Evolutionary conservation across 2,888 invertebrate species (phyloP).

Genomic region (Amphipyra tragopoginis): DNA sequence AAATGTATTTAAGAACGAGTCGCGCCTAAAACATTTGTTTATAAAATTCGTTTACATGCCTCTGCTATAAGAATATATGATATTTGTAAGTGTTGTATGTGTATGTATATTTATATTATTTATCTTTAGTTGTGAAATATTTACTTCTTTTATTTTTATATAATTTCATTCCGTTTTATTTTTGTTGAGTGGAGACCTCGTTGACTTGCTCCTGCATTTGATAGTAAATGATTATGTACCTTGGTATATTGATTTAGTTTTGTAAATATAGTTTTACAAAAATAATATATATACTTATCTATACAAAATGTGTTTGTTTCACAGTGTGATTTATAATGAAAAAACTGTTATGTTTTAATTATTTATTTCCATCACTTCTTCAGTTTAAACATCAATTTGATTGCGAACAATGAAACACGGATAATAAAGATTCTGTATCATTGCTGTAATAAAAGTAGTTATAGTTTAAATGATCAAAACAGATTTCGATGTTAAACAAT

Average conservation of each 20-base stretch:
- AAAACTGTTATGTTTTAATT: neutral
- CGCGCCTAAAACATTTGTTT: slow-evolving; percentile 42
- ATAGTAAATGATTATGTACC: slow-evolving; percentile 68
- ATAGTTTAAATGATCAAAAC: neutral
- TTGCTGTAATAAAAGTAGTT: neutral
- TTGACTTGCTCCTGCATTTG: slow-evolving; percentile 70
- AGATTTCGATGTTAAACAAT: neutral
- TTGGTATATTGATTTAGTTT: slow-evolving; percentile 81
- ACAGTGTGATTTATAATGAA: slow-evolving; percentile 1
- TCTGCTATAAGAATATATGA: slow-evolving; percentile 41
- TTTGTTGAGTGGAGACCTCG: slow-evolving; percentile 58
- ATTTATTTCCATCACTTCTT: slow-evolving; percentile 5
- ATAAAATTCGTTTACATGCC: slow-evolving; percentile 38
- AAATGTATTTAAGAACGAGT: slow-evolving; percentile 29
- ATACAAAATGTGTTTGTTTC: slow-evolving; percentile 26
- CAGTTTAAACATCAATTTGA: neutral
- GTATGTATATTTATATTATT: slow-evolving; percentile 28
- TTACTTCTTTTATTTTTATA: slow-evolving; percentile 52
- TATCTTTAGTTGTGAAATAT: slow-evolving; percentile 59
- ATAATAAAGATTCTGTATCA: neutral
- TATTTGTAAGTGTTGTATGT: slow-evolving; percentile 60
- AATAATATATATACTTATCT: slow-evolving; percentile 70
- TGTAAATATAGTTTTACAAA: slow-evolving; percentile 82
- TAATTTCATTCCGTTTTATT: slow-evolving; percentile 74
- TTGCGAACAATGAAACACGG: neutral